These are phyloP conservation scores for Macroramphosus scolopax DNA, from an alignment of 2,797 vertebrate species.

Conservation along the genomic window DNA sequence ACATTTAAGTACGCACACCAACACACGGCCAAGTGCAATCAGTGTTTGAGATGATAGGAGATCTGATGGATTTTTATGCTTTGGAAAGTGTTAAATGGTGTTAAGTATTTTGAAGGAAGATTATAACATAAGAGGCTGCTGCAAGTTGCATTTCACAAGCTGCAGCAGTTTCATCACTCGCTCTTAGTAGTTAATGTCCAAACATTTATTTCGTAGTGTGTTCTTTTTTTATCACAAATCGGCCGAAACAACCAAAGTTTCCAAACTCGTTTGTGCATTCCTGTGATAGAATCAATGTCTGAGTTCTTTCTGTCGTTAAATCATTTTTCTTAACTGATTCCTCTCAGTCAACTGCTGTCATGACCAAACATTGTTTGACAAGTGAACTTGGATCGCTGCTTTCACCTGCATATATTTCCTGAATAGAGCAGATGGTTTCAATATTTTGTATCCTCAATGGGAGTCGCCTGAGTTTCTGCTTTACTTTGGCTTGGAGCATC, in stretches of 20 bases:
- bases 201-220: too few species aligned
- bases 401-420: conserved; percentile 11
- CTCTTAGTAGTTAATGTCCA: too few species aligned
- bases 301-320: not conserved
- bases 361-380: not conserved
- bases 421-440: conserved; percentile 29
- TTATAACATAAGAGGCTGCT: too few species aligned
- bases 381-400: not conserved
- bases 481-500: conserved; percentile 5
- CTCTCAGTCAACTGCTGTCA: not conserved
- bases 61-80: not conserved
- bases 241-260: too few species aligned
- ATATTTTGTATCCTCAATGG: conserved; percentile 13
- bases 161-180: too few species aligned
- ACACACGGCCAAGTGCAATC: not conserved
- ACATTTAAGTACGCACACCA: not conserved
- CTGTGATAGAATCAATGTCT: not conserved
- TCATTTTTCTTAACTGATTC: not conserved
- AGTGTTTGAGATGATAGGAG: not conserved
- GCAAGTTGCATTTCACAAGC: too few species aligned
- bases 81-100: not conserved
- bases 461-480: conserved; percentile 40
- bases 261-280: too few species aligned
- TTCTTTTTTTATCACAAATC: too few species aligned
- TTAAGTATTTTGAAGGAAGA: too few species aligned